Percentiles rank a stretch among this genome's conserved stretches.
phyloP scores from a whole-genome alignment of 1,140 invertebrate genomes.

The Muscidifurax raptorellus region DNA sequence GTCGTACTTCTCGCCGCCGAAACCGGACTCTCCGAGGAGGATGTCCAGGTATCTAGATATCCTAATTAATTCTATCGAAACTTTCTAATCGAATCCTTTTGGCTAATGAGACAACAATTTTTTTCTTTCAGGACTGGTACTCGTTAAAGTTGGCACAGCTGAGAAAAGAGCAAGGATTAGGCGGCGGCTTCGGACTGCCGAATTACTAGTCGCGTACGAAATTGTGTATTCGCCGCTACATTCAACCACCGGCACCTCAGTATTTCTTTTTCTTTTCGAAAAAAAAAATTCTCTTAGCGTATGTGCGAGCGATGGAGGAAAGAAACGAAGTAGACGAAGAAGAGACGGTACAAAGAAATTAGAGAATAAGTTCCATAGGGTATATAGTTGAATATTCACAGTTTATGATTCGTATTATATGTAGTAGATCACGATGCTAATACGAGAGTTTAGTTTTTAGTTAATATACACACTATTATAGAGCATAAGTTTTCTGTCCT shows the following conservation, averaged over 20 bases:
- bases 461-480: not conserved
- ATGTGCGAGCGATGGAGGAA: not conserved
- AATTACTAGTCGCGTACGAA: constrained; percentile 6
- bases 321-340: not conserved
- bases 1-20: constrained; percentile 76
- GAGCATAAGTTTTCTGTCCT: not conserved
- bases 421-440: not conserved
- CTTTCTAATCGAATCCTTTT: too few species aligned
- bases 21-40: constrained; percentile 73
- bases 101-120: not conserved
- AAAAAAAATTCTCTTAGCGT: constrained; percentile 6
- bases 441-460: constrained; percentile 7
- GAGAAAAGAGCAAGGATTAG: constrained; percentile 76
- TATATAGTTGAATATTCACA: constrained; percentile 24
- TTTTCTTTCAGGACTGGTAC: constrained; percentile 73
- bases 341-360: constrained; percentile 45
- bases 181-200: constrained; percentile 66
- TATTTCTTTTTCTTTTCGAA: constrained; percentile 33
- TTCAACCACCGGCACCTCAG: constrained; percentile 22
- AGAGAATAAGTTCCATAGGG: constrained; percentile 2
- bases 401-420: constrained; percentile 4
- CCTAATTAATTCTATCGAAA: not conserved
- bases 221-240: constrained; percentile 12
- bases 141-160: constrained; percentile 72
- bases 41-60: constrained; percentile 71